phyloP scores from a whole-genome alignment of 1,140 invertebrate genomes.

The Triops longicaudatus region DNA sequence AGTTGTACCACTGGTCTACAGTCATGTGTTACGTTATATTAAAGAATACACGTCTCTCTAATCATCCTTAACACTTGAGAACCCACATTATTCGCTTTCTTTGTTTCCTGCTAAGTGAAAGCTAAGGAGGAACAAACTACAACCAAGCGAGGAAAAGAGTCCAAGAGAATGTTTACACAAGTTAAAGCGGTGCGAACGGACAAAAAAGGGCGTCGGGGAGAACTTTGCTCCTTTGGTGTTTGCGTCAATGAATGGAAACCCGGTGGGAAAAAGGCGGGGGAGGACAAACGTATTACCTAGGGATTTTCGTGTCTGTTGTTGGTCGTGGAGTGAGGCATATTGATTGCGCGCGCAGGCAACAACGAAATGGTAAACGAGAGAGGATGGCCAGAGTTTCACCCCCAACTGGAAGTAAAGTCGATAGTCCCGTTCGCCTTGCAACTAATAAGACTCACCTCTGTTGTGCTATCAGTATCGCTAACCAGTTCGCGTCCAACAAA shows the following conservation, averaged over 20 bases:
- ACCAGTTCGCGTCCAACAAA: not conserved
- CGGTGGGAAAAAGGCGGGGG: conserved; percentile 4
- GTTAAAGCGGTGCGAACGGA: not conserved
- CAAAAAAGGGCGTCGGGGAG: not conserved
- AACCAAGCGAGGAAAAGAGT: not conserved
- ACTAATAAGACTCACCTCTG: conserved; percentile 8
- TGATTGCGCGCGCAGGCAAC: conserved; percentile 8
- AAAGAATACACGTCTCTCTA: not conserved
- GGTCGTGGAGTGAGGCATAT: conserved; percentile 1
- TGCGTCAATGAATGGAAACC: conserved; percentile 14
- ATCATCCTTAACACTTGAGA: not conserved
- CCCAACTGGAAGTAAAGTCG: conserved; percentile 3
- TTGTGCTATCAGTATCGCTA: not conserved
- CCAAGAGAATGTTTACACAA: too few relatives aligned
- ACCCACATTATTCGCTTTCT: not conserved
- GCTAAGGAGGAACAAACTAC: not conserved
- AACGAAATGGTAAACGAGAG: not conserved
- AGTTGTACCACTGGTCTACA: not conserved
- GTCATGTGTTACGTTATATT: not conserved
- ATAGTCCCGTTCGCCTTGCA: not conserved
- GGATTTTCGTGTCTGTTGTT: conserved; percentile 9
- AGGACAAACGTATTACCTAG: conserved; percentile 15
- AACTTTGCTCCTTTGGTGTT: not conserved
- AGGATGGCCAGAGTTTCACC: not conserved
- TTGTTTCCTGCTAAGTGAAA: not conserved